Percentiles rank a stretch among this genome's conserved stretches.
These are phyloP conservation scores for Varanus komodoensis DNA, from an alignment of 2,113 vertebrate species.

Conservation along the genomic window DNA sequence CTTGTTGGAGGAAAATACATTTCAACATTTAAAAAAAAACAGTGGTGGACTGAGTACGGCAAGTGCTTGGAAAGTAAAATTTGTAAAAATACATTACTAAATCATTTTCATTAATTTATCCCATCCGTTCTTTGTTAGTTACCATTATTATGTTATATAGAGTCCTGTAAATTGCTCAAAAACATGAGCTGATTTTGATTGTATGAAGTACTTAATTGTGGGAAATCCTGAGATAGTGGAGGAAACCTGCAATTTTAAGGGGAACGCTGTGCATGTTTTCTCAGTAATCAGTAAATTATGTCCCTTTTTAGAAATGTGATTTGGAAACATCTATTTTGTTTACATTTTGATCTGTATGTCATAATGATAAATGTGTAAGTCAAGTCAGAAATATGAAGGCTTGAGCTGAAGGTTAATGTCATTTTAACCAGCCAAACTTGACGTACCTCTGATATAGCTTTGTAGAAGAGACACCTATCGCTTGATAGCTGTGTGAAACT, in stretches of 20 bases:
- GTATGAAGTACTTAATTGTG: constrained; percentile 53
- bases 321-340: constrained; percentile 74
- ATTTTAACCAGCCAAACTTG: constrained; percentile 86
- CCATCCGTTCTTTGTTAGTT: constrained; percentile 24
- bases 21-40: not conserved
- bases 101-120: constrained; percentile 60
- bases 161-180: constrained; percentile 48
- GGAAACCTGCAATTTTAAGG: constrained; percentile 45
- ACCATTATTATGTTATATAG: constrained; percentile 45
- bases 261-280: constrained; percentile 25
- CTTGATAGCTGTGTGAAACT: constrained; percentile 87
- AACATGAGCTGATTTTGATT: constrained; percentile 71
- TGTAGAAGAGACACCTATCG: constrained; percentile 82
- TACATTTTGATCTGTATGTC: constrained; percentile 72
- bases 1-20: constrained; percentile 7
- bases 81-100: constrained; percentile 60
- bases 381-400: constrained; percentile 78
- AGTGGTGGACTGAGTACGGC: not conserved
- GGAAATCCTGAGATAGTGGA: constrained; percentile 56
- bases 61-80: constrained; percentile 33
- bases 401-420: constrained; percentile 85
- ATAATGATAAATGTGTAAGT: constrained; percentile 72
- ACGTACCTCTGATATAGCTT: constrained; percentile 80
- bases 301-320: constrained; percentile 40
- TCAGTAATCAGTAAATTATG: constrained; percentile 26